These are phyloP conservation scores for Ormyrus nitidulus DNA, from an alignment of 2,888 invertebrate genomes.

Conservation along the genomic window DNA sequence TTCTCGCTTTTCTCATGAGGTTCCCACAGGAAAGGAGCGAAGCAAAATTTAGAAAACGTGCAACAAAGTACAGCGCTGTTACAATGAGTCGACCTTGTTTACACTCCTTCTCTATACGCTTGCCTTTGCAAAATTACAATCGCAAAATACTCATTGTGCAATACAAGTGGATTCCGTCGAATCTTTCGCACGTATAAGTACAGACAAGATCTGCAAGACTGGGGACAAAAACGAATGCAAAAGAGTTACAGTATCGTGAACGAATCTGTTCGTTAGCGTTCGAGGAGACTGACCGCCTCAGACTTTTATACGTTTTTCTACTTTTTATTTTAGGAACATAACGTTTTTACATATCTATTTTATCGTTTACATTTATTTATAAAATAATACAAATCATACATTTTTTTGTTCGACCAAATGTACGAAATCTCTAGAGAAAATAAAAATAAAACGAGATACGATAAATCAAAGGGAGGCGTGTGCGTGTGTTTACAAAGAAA, in stretches of 20 bases:
- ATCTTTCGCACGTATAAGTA: not conserved
- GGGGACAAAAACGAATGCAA: not conserved
- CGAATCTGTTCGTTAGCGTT: not conserved
- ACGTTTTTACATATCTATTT: too few relatives aligned
- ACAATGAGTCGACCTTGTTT: not conserved
- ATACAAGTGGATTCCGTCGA: conserved; percentile 1
- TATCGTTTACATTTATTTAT: too few relatives aligned
- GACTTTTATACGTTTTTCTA: not conserved
- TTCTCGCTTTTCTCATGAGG: not conserved
- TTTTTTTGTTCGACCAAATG: too few relatives aligned
- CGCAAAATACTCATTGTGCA: conserved; percentile 30
- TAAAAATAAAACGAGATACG: too few relatives aligned
- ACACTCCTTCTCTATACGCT: not conserved
- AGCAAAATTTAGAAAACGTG: too few relatives aligned
- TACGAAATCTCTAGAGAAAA: too few relatives aligned
- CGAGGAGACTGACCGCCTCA: conserved; percentile 39
- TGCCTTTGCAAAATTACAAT: conserved; percentile 31
- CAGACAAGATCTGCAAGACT: not conserved
- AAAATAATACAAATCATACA: too few relatives aligned
- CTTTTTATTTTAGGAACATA: too few relatives aligned
- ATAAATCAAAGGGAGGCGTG: too few relatives aligned
- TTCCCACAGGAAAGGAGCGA: not conserved
- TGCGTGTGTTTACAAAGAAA: not conserved
- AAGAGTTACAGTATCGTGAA: not conserved
- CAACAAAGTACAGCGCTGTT: too few relatives aligned